Percentiles rank a stretch among this genome's conserved stretches.
Conservation (phyloP, 2,797 vertebrate species). For the Typhlichthys subterraneus region DNA sequence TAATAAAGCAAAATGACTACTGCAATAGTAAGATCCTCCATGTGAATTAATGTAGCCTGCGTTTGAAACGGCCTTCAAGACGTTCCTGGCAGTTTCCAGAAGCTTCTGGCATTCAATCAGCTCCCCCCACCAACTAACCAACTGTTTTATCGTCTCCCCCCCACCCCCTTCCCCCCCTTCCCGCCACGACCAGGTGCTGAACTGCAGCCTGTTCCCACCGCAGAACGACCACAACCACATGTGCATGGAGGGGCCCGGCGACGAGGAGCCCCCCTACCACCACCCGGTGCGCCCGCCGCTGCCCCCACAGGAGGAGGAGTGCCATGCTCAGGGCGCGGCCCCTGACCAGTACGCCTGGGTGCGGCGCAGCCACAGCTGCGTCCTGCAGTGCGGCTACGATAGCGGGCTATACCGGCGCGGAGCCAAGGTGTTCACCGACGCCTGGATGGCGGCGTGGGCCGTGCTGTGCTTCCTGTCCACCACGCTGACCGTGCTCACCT, state of each 20-base stretch:
- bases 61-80: too few relatives aligned
- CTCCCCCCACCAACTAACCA: too few relatives aligned
- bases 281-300: slow-evolving; percentile 78
- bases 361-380: slow-evolving; percentile 88
- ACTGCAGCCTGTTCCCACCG: slow-evolving; percentile 97
- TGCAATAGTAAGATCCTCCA: too few relatives aligned
- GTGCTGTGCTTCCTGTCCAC: slow-evolving; percentile 96
- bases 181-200: slow-evolving; percentile 74
- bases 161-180: background rate
- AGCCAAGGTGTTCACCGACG: slow-evolving; percentile 93
- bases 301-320: slow-evolving; percentile 91
- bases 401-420: slow-evolving; percentile 90
- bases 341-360: slow-evolving; percentile 95
- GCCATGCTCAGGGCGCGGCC: slow-evolving; percentile 82
- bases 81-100: too few relatives aligned
- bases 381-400: slow-evolving; percentile 94
- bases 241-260: slow-evolving; percentile 98
- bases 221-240: slow-evolving; percentile 99
- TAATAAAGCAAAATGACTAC: too few relatives aligned
- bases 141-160: too few relatives aligned
- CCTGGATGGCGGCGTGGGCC: slow-evolving; percentile 98
- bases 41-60: too few relatives aligned
- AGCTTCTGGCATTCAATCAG: too few relatives aligned
- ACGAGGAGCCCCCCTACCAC: slow-evolving; percentile 88
- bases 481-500: slow-evolving; percentile 95